Evolutionary conservation across 2,888 invertebrate species (phyloP).

Genomic region (Chrysopilus asiliformis): DNA sequence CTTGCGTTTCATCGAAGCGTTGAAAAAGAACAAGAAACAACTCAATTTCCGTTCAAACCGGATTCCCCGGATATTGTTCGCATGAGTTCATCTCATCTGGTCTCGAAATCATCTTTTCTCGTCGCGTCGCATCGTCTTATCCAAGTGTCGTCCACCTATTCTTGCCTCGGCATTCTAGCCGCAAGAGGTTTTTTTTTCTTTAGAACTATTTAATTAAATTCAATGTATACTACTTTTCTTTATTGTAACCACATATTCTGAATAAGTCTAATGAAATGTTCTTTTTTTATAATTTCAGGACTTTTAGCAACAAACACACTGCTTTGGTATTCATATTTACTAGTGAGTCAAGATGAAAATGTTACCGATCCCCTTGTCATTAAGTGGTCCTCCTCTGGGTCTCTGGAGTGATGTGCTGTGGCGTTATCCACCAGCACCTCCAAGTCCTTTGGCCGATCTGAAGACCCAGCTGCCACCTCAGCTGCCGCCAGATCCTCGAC

Average conservation of each 20-base stretch:
- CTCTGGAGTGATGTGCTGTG: slow-evolving; percentile 75
- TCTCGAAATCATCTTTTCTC: too few species aligned
- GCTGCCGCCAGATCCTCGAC: slow-evolving; percentile 74
- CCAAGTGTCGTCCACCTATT: too few species aligned
- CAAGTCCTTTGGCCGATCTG: slow-evolving; percentile 66
- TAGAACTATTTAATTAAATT: too few species aligned
- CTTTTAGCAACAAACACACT: too few species aligned
- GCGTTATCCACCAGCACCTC: slow-evolving; percentile 73
- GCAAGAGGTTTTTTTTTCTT: too few species aligned
- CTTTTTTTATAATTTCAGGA: too few species aligned
- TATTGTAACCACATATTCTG: too few species aligned
- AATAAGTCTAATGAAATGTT: too few species aligned
- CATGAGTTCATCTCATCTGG: slow-evolving; percentile 14
- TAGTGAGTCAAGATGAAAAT: slow-evolving; percentile 45
- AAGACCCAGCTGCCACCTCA: slow-evolving; percentile 75
- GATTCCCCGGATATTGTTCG: slow-evolving; percentile 22
- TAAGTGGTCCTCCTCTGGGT: slow-evolving; percentile 61
- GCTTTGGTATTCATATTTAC: too few species aligned
- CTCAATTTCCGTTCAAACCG: slow-evolving; percentile 24
- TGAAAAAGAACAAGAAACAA: slow-evolving; percentile 3
- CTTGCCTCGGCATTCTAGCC: too few species aligned
- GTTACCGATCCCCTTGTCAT: slow-evolving; percentile 55
- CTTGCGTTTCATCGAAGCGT: not conserved
- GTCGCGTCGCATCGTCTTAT: too few species aligned
- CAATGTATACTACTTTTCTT: too few species aligned